Conservation (phyloP, 1,140 invertebrate genomes). For the Dufourea novaeangliae region DNA sequence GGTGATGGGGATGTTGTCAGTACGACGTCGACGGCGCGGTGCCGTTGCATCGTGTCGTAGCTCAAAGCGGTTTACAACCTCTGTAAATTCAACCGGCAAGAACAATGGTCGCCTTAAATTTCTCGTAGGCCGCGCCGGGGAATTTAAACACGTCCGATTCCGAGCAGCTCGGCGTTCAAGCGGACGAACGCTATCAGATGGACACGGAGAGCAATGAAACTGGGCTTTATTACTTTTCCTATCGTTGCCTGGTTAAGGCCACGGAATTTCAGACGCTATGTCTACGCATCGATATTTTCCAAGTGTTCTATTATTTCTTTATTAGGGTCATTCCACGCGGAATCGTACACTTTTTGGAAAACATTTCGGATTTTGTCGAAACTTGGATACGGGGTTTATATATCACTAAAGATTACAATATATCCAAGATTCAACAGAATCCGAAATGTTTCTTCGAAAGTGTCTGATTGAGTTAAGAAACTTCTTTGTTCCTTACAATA, state of each 20-base stretch:
- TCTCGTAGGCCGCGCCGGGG: conserved; percentile 32
- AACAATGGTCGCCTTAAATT: conserved; percentile 55
- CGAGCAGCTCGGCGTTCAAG: conserved; percentile 20
- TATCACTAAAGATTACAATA: no score
- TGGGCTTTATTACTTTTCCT: conserved; percentile 28
- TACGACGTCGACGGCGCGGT: not conserved
- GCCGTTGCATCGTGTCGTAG: conserved; percentile 50
- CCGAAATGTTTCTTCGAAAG: no score
- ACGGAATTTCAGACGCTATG: no score
- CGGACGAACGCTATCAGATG: conserved; percentile 38
- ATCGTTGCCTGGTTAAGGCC: not conserved
- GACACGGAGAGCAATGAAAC: conserved; percentile 38
- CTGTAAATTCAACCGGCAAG: conserved; percentile 33
- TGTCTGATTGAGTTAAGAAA: no score
- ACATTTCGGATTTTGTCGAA: no score
- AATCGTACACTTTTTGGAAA: no score
- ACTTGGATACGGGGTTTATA: no score
- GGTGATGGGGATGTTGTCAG: conserved; percentile 43
- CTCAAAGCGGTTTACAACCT: conserved; percentile 53
- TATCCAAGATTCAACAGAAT: no score
- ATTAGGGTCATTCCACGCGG: no score
- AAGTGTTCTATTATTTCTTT: no score
- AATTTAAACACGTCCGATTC: conserved; percentile 48
- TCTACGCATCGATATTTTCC: no score
- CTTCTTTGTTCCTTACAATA: no score